Conservation (phyloP, 2,797 vertebrate species). For the Chelon labrosus region DNA sequence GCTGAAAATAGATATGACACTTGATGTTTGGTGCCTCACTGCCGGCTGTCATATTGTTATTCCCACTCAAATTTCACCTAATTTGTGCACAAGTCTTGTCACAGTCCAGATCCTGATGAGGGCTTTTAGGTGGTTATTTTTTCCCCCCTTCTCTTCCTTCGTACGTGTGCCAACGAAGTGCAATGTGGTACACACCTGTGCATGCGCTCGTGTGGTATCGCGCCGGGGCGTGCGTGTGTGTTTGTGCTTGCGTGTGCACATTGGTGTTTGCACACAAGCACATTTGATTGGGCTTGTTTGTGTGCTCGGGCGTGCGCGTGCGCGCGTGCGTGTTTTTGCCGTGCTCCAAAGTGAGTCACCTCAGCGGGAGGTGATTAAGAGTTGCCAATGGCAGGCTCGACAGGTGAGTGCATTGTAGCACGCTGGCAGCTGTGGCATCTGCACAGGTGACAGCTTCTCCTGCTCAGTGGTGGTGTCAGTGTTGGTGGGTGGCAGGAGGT, state of each 20-base stretch:
- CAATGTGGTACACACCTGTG: slow-evolving; percentile 57
- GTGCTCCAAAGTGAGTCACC: slow-evolving; percentile 70
- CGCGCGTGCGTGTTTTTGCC: slow-evolving; percentile 24
- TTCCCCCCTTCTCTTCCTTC: slow-evolving; percentile 36
- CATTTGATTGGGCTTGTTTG: slow-evolving; percentile 78
- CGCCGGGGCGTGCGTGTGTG: slow-evolving; percentile 19
- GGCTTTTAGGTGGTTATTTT: slow-evolving; percentile 75
- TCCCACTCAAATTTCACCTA: slow-evolving; percentile 83
- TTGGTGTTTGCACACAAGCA: slow-evolving; percentile 65
- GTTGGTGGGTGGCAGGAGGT: slow-evolving; percentile 77
- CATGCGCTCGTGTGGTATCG: neutral
- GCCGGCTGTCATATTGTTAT: slow-evolving; percentile 81
- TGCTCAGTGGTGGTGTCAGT: slow-evolving; percentile 73
- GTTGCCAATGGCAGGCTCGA: slow-evolving; percentile 80
- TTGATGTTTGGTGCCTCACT: slow-evolving; percentile 80
- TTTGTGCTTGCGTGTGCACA: slow-evolving; percentile 35
- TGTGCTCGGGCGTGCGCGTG: slow-evolving; percentile 43
- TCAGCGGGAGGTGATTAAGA: slow-evolving; percentile 79
- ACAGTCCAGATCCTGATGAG: slow-evolving; percentile 80
- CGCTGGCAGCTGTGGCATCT: slow-evolving; percentile 79
- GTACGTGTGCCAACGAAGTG: slow-evolving; percentile 55
- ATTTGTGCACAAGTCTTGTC: slow-evolving; percentile 83
- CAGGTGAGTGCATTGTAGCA: slow-evolving; percentile 78
- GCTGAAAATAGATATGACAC: slow-evolving; percentile 83
- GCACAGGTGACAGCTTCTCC: slow-evolving; percentile 80